Percentiles rank a stretch among this genome's conserved stretches.
phyloP scores from a whole-genome alignment of 2,113 vertebrate species.

The Desmodus rotundus region DNA sequence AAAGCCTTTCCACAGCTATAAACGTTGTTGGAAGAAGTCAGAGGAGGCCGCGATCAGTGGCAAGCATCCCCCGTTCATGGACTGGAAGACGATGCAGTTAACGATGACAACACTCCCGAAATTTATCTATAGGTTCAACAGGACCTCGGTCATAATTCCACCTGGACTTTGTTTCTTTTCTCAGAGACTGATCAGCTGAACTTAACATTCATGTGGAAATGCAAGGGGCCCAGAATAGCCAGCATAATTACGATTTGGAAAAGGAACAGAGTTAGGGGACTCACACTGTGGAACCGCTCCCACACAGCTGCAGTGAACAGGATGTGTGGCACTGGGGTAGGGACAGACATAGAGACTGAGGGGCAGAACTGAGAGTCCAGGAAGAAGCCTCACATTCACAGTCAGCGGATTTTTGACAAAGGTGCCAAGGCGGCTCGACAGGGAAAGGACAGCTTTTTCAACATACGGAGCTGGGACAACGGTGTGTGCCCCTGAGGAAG shows the following conservation, averaged over 20 bases:
- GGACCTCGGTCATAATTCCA: background rate
- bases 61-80: background rate
- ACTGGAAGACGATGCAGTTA: background rate
- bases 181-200: background rate
- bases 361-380: background rate
- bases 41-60: background rate
- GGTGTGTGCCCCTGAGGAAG: background rate
- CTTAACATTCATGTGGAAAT: background rate
- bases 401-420: background rate
- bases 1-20: background rate
- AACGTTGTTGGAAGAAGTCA: background rate
- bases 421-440: background rate
- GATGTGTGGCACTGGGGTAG: background rate
- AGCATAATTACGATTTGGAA: background rate
- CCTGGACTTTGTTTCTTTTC: rapidly evolving
- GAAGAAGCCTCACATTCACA: background rate
- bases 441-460: background rate
- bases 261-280: background rate
- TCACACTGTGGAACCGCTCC: background rate
- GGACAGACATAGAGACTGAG: background rate
- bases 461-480: too few relatives aligned
- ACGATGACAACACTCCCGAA: background rate
- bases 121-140: background rate
- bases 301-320: background rate
- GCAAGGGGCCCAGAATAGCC: background rate